These are phyloP conservation scores for Apodemus sylvaticus DNA, from an alignment of 2,113 vertebrate genomes.

Conservation along the genomic window DNA sequence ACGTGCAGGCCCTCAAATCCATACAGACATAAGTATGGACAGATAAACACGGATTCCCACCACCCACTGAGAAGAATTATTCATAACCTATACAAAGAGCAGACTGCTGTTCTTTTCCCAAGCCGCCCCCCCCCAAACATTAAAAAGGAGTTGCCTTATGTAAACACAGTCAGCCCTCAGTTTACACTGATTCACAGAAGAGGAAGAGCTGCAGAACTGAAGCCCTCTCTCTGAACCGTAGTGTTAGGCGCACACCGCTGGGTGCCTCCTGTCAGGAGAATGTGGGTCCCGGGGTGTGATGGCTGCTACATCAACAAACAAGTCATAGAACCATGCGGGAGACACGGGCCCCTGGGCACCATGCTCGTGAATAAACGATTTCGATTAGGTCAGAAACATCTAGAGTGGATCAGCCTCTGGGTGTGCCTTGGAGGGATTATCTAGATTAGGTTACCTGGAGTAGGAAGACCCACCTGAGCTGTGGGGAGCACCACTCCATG, in stretches of 20 bases:
- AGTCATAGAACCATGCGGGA: not conserved
- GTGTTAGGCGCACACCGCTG: not conserved
- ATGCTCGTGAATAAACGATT: not conserved
- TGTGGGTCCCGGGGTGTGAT: too few species aligned
- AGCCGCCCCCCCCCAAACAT: conserved; percentile 23
- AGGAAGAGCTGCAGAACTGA: not conserved
- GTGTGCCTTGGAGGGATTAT: too few species aligned
- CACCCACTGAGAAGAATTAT: conserved; percentile 63
- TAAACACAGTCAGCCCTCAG: conserved; percentile 31
- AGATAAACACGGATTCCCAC: conserved; percentile 25
- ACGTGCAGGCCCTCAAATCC: not conserved
- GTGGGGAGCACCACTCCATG: not conserved
- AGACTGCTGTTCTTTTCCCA: conserved; percentile 39
- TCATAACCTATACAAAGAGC: not conserved
- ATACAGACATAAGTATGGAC: not conserved
- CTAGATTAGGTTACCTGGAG: not conserved
- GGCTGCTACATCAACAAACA: accelerated
- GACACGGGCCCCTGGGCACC: not conserved
- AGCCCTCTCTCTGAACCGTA: not conserved
- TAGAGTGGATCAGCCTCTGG: not conserved
- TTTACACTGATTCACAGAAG: conserved; percentile 19
- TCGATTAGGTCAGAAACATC: too few species aligned
- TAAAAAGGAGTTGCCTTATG: conserved; percentile 35
- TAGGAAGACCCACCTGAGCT: not conserved
- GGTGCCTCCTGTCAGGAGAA: not conserved